A percentile compares a stretch with the other conserved stretches of the same genome.
Conservation (phyloP, 2,888 invertebrate genomes). For the Callosobruchus maculatus region DNA sequence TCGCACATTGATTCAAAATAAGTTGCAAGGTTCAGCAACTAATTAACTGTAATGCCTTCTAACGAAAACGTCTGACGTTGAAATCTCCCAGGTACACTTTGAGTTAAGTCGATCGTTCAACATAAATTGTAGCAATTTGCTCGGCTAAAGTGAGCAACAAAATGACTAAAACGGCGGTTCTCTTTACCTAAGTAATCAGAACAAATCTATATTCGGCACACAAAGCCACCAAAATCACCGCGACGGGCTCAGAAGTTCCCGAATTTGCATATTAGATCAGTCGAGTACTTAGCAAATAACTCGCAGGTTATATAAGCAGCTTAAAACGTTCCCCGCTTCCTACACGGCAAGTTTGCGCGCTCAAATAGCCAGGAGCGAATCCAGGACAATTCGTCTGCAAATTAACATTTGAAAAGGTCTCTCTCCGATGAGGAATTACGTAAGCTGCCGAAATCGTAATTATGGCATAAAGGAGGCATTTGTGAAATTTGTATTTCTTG, state of each 20-base stretch:
- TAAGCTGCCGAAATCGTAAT: neutral
- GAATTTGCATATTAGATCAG: neutral
- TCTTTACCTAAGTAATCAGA: neutral
- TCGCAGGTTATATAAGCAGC: neutral
- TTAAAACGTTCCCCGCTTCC: neutral
- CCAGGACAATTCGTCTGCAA: neutral
- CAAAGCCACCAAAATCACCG: neutral
- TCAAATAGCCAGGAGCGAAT: neutral
- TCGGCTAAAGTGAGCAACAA: neutral
- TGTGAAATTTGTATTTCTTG: neutral
- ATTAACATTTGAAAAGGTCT: neutral
- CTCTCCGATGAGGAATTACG: neutral
- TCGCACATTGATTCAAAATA: no score
- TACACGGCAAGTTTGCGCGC: neutral
- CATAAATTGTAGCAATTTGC: neutral
- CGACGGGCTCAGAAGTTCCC: neutral
- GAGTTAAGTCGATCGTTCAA: no score
- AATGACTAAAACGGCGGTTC: neutral
- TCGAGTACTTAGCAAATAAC: neutral
- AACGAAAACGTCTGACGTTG: no score
- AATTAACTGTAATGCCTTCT: no score
- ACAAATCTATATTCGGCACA: neutral
- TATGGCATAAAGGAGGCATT: neutral
- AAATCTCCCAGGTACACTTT: no score
- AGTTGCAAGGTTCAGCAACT: no score